Percentiles rank a stretch among this genome's conserved stretches.
phyloP scores from a whole-genome alignment of 2,113 vertebrate genomes.

The Epinephelus cyanopodus region DNA sequence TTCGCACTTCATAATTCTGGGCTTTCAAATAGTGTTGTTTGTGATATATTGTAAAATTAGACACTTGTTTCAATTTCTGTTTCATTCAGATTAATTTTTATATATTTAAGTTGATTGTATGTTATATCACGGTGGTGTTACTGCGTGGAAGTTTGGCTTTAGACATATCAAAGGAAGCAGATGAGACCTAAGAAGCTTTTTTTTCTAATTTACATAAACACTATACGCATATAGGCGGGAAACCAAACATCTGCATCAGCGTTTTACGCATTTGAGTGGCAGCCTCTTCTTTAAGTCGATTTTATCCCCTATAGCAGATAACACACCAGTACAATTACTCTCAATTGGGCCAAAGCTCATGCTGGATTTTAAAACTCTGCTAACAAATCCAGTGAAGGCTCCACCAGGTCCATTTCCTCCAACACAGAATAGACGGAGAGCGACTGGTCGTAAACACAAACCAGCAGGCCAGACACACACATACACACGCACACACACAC shows the following conservation, averaged over 20 bases:
- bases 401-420: slow-evolving; percentile 42
- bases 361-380: slow-evolving; percentile 5
- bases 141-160: background rate
- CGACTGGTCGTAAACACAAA: slow-evolving; percentile 69
- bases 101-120: background rate
- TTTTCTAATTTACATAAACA: background rate
- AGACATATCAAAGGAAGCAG: background rate
- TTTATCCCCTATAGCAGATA: background rate
- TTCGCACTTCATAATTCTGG: too few relatives aligned
- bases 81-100: background rate
- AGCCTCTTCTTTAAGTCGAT: background rate
- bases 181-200: background rate
- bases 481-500: slow-evolving; percentile 38
- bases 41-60: background rate
- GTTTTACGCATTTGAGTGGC: background rate
- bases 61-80: background rate
- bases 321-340: background rate
- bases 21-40: background rate
- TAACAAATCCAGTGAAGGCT: slow-evolving; percentile 43
- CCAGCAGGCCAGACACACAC: slow-evolving; percentile 58
- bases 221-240: background rate
- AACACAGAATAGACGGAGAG: slow-evolving; percentile 49
- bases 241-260: slow-evolving; percentile 12
- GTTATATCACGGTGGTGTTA: background rate
- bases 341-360: background rate